Evolutionary conservation across 2,888 invertebrate genomes (phyloP).

Genomic region (Tiliacea citrago): DNA sequence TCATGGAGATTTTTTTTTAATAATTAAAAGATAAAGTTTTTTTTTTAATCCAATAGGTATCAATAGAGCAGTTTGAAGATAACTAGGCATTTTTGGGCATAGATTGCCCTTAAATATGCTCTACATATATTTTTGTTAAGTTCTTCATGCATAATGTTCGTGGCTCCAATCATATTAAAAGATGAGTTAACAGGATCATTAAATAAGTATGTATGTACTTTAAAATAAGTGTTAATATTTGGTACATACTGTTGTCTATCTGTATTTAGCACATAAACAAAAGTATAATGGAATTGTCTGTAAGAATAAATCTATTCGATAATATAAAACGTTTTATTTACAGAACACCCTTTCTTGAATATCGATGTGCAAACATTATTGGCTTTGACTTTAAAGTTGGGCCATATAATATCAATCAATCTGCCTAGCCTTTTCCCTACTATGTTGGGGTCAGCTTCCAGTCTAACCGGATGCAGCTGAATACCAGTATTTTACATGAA

Average conservation of each 20-base stretch:
- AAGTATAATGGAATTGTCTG: conserved; percentile 90
- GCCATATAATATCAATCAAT: neutral
- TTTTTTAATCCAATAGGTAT: too few relatives aligned
- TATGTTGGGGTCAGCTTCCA: neutral
- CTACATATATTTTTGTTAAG: too few relatives aligned
- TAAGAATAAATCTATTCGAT: conserved; percentile 89
- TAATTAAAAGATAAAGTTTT: too few relatives aligned
- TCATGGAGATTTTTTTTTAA: too few relatives aligned
- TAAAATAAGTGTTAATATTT: conserved; percentile 86
- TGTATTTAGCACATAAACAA: conserved; percentile 86
- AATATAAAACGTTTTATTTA: conserved; percentile 63
- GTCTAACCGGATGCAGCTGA: neutral
- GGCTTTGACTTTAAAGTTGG: neutral
- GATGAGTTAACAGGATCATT: conserved; percentile 70
- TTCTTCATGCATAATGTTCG: conserved; percentile 16
- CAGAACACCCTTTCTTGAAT: neutral
- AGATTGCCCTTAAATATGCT: too few relatives aligned
- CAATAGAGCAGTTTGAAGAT: too few relatives aligned
- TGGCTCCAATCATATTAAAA: conserved; percentile 58
- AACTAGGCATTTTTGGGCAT: too few relatives aligned
- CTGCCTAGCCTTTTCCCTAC: neutral
- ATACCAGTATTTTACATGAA: neutral
- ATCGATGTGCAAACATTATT: too few relatives aligned
- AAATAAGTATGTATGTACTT: conserved; percentile 77
- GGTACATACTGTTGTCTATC: conserved; percentile 86